Percentiles rank a stretch among this genome's conserved stretches.
Conservation (phyloP, 2,888 invertebrate species). For the Copidosoma aretas region DNA sequence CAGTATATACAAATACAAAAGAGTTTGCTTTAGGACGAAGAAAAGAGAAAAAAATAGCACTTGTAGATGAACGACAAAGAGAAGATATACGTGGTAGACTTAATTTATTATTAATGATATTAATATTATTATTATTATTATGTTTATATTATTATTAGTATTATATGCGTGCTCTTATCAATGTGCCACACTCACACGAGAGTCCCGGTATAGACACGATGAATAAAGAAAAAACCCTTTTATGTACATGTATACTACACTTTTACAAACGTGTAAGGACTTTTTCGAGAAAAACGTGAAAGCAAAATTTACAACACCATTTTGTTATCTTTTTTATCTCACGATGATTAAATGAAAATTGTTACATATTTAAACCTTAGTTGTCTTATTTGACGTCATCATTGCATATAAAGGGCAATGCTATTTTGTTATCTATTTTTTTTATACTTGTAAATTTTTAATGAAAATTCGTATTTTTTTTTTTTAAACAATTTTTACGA, state of each 20-base stretch:
- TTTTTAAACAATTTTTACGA: too few species aligned
- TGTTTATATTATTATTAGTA: too few species aligned
- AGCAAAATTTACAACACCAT: background rate
- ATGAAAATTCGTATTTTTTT: too few species aligned
- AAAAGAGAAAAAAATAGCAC: background rate
- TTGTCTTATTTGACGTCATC: too few species aligned
- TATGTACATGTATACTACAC: constrained; percentile 15
- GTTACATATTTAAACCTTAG: too few species aligned
- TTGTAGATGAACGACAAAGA: background rate
- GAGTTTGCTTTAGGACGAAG: constrained; percentile 1
- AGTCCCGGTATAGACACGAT: constrained; percentile 29
- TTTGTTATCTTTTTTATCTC: too few species aligned
- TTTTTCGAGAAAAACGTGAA: constrained; percentile 5
- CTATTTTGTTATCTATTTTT: too few species aligned
- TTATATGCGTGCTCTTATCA: constrained; percentile 37
- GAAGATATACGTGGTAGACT: constrained; percentile 26
- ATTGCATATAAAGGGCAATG: too few species aligned
- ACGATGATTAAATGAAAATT: too few species aligned
- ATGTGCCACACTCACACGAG: constrained; percentile 38
- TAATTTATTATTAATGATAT: constrained; percentile 37
- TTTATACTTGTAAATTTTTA: too few species aligned
- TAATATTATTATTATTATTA: too few species aligned
- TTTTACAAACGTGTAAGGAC: constrained; percentile 27
- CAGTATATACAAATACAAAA: constrained; percentile 29
- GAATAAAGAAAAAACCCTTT: constrained; percentile 22